Evolutionary conservation across 2,797 vertebrate genomes (phyloP), one percentile per base, ranked within the genome.

Genomic region (Ctenochaetus hawaiiensis): DNA sequence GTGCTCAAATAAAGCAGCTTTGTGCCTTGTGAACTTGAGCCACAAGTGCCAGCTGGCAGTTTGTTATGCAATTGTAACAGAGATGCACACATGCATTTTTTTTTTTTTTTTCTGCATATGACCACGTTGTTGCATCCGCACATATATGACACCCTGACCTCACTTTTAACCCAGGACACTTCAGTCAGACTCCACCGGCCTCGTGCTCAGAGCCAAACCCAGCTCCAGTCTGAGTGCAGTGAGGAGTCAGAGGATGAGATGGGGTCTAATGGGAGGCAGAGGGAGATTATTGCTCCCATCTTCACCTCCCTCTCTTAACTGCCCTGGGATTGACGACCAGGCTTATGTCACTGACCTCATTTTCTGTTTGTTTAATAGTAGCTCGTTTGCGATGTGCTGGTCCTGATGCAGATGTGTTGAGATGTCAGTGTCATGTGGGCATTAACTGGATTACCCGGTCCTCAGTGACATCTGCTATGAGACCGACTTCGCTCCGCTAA

Each of bases 1-100:
- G 80, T 70, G 78, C 86, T 69, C 59, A 73, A 79, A 89, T 91
- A 93, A 93, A 94, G 90, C 94, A 77, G 94, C 92, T 94, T 93
- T 94, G 92, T 92, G 90, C 87, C 84, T 84, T 44, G 79, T 82
- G 74, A 91, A 90, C 88, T 91, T 88, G 82, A 90, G 89, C 89
- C 86, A 87, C 88, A 87, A 79, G 88, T 90, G 85, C 90, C 90
- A 90, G 89, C 89, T 94, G 91, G 90, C 87, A 80, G 83, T 62
- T 77, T 44, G 82, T 95, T 94, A 93, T 67, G 85, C 88, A 94
- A 93, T 75, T 77, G 51, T 67, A 75, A 41, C 84, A 73, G 78
- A 88, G 82, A 89, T 56, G 64, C 51, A 86, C 79, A 84, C 82
- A 83, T 69, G 68, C 78, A 61, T 34, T 57, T 57, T 30, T 30